Conservation (phyloP, 2,888 invertebrate species). For the Epistrophella euchroma region DNA sequence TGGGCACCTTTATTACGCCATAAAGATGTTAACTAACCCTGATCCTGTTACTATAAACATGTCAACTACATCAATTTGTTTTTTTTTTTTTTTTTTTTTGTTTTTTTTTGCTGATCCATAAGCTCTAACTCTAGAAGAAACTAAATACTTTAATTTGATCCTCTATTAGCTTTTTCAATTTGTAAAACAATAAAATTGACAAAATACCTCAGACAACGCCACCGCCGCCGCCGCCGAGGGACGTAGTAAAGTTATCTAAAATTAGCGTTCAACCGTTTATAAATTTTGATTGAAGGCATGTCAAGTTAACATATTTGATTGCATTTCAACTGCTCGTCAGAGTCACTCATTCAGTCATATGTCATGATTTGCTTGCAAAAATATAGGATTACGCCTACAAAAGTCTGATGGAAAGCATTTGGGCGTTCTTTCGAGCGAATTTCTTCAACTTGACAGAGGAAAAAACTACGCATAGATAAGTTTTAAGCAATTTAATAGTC, state of each 20-base stretch:
- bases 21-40: not conserved
- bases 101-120: not conserved
- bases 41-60: not conserved
- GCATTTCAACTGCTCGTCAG: conserved; percentile 38
- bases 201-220: conserved; percentile 20
- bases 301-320: conserved; percentile 37
- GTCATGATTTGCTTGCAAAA: conserved; percentile 15
- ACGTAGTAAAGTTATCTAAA: conserved; percentile 7
- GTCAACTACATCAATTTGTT: not conserved
- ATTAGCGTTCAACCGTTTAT: conserved; percentile 29
- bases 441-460: conserved; percentile 29
- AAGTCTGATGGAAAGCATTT: conserved; percentile 25
- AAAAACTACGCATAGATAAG: conserved; percentile 1
- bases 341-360: conserved; percentile 1
- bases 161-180: conserved; percentile 9
- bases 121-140: not conserved
- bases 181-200: conserved; percentile 30
- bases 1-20: not conserved
- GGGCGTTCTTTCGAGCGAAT: conserved; percentile 12
- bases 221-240: too few species aligned
- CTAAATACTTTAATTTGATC: conserved; percentile 2
- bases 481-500: not conserved
- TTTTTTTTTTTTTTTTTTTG: too few species aligned
- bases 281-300: conserved; percentile 39
- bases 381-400: conserved; percentile 39